These are phyloP conservation scores for Chondrilla cf. caribensis DNA, from an alignment of 37 sponge, comb jelly and placozoan species.

Conservation along the genomic window DNA sequence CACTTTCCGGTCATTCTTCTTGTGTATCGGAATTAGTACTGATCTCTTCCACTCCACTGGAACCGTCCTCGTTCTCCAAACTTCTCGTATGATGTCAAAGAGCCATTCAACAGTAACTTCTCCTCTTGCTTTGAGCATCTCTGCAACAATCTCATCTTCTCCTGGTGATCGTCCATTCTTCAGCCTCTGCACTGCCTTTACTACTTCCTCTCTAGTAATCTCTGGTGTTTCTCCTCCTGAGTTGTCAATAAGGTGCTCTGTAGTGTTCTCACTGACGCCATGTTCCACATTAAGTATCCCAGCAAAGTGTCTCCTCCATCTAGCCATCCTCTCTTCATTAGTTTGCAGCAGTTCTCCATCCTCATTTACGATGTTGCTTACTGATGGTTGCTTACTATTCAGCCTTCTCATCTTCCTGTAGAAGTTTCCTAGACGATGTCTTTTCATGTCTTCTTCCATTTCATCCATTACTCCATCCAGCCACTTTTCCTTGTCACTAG, in stretches of 20 bases:
- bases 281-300: background rate
- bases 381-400: background rate
- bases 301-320: constrained; percentile 14
- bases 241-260: background rate
- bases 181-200: constrained; percentile 12
- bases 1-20: constrained; percentile 21
- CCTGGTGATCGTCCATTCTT: constrained; percentile 28
- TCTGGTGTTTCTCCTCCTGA: background rate
- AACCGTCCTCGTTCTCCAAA: constrained; percentile 1
- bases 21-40: background rate
- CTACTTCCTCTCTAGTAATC: constrained; percentile 19
- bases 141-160: constrained; percentile 26
- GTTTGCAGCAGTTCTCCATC: background rate
- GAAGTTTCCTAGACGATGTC: constrained; percentile 11
- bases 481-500: constrained; percentile 14
- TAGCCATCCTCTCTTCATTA: constrained; percentile 15
- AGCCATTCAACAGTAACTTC: background rate
- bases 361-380: constrained; percentile 8
- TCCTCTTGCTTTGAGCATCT: constrained; percentile 24
- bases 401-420: constrained; percentile 14
- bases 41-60: constrained; percentile 15
- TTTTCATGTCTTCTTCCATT: constrained; percentile 16
- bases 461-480: constrained; percentile 7
- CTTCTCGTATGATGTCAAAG: no score
- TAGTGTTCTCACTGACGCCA: background rate